Evolutionary conservation across 2,888 invertebrate genomes (phyloP), one percentile per base, ranked within the genome.

Genomic region (Thecophora atra): DNA sequence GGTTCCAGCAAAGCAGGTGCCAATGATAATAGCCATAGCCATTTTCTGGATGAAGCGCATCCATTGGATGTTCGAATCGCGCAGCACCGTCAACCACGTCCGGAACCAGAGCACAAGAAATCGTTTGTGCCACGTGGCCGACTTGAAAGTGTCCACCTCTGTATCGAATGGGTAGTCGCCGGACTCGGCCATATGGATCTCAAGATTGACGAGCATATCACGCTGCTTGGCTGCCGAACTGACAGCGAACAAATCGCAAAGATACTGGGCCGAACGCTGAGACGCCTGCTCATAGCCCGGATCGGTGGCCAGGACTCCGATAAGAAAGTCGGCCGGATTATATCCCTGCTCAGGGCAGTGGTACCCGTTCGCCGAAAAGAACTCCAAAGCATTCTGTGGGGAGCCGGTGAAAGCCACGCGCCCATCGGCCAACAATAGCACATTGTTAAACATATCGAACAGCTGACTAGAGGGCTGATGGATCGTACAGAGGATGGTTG

Each of bases 391-490:
- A 72, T 89, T 88, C 17, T 89, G 87, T 0, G 91, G 89, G 0
- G 91, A 89, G 0, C 97, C 98, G 76, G 94, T 91, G 79, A 91
- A 95, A 0, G 95, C 97, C 0, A 95, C 91, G 75, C 95, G 89
- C 0, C 98, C 97, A 81, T 96, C 95, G 26, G 96, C 93, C 74
- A 98, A 88, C 56, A 98, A 87, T 74, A 97, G 91, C 19, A 92
- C 87, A 74, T 91, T 90, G 81, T 95, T 92, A 82, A 97, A 97
- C 87, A 94, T 90, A 1, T 92, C 91, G 85, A 96, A 95, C 72
- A 95, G 87, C 79, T 95, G 94, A 0, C 95, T 94, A 4, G 95
- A 95, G 0, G 98, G 97, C 87, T 98, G 97, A 86, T 98, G 98
- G 78, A 98, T 97, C 24, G 97, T 97, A 83, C 96, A 96, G 71